A percentile compares a stretch with the other conserved stretches of the same genome.
Evolutionary conservation across 2,888 invertebrate genomes (phyloP).

Genomic region (Pristionchus mayeri): DNA sequence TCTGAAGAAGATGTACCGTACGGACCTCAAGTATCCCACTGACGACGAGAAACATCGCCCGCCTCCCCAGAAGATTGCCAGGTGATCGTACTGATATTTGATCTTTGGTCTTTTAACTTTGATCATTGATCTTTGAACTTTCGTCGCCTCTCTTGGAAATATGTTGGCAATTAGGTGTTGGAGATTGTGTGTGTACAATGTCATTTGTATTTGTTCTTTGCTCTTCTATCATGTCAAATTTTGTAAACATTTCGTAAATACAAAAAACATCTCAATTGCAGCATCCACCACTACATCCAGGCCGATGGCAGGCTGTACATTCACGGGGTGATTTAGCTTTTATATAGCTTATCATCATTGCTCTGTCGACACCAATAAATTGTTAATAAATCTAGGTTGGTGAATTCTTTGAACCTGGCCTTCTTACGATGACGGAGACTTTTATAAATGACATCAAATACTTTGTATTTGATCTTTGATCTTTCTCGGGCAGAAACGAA

Average conservation of each 20-base stretch:
- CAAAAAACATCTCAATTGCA: neutral
- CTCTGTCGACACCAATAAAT: neutral
- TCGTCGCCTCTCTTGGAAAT: too few species aligned
- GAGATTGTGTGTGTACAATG: too few species aligned
- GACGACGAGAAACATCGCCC: neutral
- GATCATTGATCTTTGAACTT: too few species aligned
- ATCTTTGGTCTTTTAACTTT: too few species aligned
- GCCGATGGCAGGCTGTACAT: constrained; percentile 36
- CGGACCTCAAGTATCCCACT: neutral
- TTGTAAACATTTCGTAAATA: too few species aligned
- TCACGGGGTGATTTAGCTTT: constrained; percentile 2
- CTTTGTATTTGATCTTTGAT: neutral
- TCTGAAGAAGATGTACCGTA: neutral
- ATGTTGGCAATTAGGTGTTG: too few species aligned
- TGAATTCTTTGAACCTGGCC: too few species aligned
- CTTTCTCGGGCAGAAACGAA: too few species aligned
- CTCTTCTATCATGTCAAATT: too few species aligned
- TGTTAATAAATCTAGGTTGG: too few species aligned
- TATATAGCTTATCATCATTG: neutral
- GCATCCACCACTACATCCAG: constrained; percentile 27
- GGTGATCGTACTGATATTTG: constrained; percentile 1
- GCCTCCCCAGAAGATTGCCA: neutral
- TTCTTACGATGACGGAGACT: too few species aligned
- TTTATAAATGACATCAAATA: neutral
- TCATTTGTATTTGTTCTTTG: too few species aligned